Base-by-base conservation (phyloP, 2,113 vertebrate genomes). In the Emydura subglobosa region DNA sequence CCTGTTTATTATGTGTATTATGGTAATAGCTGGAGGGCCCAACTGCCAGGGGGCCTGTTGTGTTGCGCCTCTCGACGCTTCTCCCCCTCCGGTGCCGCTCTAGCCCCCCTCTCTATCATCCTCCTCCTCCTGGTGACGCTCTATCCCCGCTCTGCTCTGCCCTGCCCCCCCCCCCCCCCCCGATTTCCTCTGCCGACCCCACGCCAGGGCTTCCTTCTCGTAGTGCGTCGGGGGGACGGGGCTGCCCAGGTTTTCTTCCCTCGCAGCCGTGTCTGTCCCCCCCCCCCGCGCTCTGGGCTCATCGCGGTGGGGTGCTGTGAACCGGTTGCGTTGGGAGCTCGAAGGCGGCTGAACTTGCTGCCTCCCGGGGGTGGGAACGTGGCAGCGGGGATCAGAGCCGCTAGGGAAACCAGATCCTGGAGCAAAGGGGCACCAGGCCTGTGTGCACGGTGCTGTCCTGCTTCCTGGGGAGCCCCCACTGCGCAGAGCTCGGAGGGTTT, bases 381-480 rank as follows among this genome's bases (percentile, higher is more conserved):
- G 10, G 44, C 22, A 6, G 44, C 5, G n/a, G 22, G 8, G 24
- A 24, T 47, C 29, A 79, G n/a, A 11, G 6, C 3, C 14, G 22
- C 9, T n/a, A 16, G 39, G 44, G 74, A 21, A 8, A 13, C 17
- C 34, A 6, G 34, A 21, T 34, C 65, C 65, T 17, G 10, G 65
- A 39, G 65, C 31, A 8, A 5, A 68, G 61, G 31, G 61, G 31
- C 4, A 34, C 10, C 34, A 34, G 5, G 44, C 47, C 44, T 11
- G 1, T 29, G 78, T 5, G 22, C 42, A 29, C 5, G 10, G 11
- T 3, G 3, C 12, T 29, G 10, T 31, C 11, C 0, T 31, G 25
- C 6, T 31, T 79, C 5, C 7, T 31, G 42, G 78, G 78, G 12
- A 7, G 24, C 76, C 21, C 42, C 44, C 22, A 14, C 78, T 47